Percentiles rank a stretch among this genome's conserved stretches.
Evolutionary conservation across 2,888 invertebrate genomes (phyloP).

Genomic region (Lasioglossum lativentre): DNA sequence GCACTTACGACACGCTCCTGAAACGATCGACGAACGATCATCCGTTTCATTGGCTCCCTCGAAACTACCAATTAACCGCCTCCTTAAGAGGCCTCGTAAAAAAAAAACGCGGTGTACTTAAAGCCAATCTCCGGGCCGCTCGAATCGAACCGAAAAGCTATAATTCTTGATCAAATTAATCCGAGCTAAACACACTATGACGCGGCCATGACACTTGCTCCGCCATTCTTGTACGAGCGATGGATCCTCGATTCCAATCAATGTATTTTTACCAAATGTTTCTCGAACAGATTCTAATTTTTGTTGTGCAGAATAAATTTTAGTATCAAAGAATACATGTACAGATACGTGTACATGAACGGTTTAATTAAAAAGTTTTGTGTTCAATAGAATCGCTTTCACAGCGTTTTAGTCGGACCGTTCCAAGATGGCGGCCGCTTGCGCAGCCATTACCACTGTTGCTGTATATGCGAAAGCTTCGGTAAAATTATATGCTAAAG

Average conservation of each 20-base stretch:
- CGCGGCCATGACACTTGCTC: conserved; percentile 1
- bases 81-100: conserved; percentile 38
- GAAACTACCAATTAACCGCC: conserved; percentile 46
- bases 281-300: background rate
- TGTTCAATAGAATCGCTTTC: too few relatives aligned
- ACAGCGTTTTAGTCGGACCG: background rate
- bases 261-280: background rate
- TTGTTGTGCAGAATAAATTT: background rate
- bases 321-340: background rate
- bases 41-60: conserved; percentile 39
- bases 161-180: conserved; percentile 52
- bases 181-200: conserved; percentile 17
- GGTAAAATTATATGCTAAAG: background rate
- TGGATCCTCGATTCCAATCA: background rate
- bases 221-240: background rate
- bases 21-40: conserved; percentile 40
- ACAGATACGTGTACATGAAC: background rate
- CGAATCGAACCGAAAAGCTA: conserved; percentile 42
- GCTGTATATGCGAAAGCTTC: background rate
- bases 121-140: conserved; percentile 31
- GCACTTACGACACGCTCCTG: conserved; percentile 18
- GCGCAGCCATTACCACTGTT: background rate
- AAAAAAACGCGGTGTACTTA: conserved; percentile 48
- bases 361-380: background rate
- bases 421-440: background rate